Evolutionary conservation across 2,797 vertebrate species (phyloP).

Genomic region (Hozukius guyotensis): DNA sequence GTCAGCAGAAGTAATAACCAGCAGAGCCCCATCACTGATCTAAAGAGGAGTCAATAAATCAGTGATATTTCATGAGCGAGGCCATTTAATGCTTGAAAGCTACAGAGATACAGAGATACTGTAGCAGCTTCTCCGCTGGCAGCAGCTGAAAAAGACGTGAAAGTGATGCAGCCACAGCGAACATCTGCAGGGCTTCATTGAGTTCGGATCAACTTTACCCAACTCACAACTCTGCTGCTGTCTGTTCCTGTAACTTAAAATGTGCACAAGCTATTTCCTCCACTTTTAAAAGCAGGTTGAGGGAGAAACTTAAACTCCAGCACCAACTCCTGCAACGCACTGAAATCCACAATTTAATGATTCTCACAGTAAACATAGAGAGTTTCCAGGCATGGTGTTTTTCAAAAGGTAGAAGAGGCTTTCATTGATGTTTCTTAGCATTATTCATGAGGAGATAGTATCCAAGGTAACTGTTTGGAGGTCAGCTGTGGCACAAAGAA

Average conservation of each 20-base stretch:
- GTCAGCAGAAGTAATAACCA: background rate
- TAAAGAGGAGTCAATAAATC: background rate
- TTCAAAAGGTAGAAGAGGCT: conserved; percentile 2
- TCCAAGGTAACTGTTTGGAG: conserved; percentile 28
- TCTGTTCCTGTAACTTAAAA: background rate
- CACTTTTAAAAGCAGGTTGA: background rate
- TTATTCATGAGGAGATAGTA: conserved; percentile 40
- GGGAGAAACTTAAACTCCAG: background rate
- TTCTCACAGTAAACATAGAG: background rate
- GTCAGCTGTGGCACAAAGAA: conserved; percentile 31
- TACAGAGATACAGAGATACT: background rate
- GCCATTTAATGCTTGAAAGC: background rate
- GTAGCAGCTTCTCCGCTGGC: background rate
- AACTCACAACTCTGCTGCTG: background rate
- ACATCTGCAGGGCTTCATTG: background rate
- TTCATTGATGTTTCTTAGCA: conserved; percentile 28
- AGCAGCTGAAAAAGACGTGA: background rate
- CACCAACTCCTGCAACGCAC: background rate
- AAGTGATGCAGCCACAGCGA: background rate
- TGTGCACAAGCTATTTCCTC: too few relatives aligned
- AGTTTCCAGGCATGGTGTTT: conserved; percentile 9
- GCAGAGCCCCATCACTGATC: background rate
- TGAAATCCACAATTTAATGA: background rate
- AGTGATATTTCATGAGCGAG: background rate
- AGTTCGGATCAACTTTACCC: background rate